Base-by-base conservation (phyloP, 2,888 invertebrate genomes). In the Tetramorium bicarinatum region DNA sequence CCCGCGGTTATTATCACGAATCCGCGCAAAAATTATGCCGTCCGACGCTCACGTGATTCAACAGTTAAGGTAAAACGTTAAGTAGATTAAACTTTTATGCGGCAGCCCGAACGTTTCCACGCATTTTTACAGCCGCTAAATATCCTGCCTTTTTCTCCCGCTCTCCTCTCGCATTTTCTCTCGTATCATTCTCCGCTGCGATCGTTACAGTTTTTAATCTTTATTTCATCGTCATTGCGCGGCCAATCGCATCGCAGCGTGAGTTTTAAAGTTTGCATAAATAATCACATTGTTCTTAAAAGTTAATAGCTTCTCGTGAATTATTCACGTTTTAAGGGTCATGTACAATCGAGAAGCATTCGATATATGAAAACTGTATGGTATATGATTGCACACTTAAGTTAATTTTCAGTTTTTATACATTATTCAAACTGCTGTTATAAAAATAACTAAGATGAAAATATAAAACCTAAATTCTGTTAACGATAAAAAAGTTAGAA, bases 51-150 rank as follows among this genome's bases (percentile, higher is more conserved):
- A 62, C 77, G 81, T 81, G 76, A 81, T 81, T 81, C 81, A 54
- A 75, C 76, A 52, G 81, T 76, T 74, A 81, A 81, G 59, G 61
- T 81, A 80, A 81, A 81, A 64, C 81, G 81, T 81, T 81, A 81
- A 81, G 75, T 64, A 81, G 76, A 81, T 76, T 75, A 74, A 64
- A 81, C 81, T 76, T 81, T 76, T 81, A 72, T 72, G 56, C 77
- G 52, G 54, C 81, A 44, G 49, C 64, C 29, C 52, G 81, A 52
- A 62, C 81, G 52, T 75, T 80, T 61, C 59, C 59, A 59, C 79
- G 79, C 79, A 80, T 80, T 80, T 80, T 80, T 80, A 80, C 79
- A 47, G 47, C 59, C 72, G 79, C 47, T 80, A 59, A 80, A 80
- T 80, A 80, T 80, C 79, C 29, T 34, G 25, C n/a, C 18, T 25